Evolutionary conservation across 2,113 vertebrate species (phyloP), one percentile per base, ranked within the genome.

Genomic region (Platanista minor): DNA sequence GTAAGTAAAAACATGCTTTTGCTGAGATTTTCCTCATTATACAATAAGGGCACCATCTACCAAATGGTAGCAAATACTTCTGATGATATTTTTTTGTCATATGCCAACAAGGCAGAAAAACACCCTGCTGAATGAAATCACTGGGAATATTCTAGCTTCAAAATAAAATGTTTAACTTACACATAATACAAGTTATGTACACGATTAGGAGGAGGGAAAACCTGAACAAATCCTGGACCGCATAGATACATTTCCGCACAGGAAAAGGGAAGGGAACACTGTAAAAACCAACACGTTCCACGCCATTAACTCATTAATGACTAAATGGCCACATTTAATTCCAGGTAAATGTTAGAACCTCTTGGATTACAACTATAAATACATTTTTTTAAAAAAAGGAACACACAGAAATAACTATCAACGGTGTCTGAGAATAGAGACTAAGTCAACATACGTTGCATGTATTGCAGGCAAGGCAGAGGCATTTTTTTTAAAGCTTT

Each of bases 401-500:
- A 97, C 98, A 98, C 75, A 98, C 98, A 98, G 98, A 98, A 98
- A 98, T 97, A 98, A 98, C 98, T 98, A 98, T 97, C 97, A 97
- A 99, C 98, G 98, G 98, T 97, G 98, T 98, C 98, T 97, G 98
- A 98, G 98, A 98, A 98, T 18, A 98, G 97, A 98, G 98, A 98
- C 98, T 98, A 99, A 99, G 98, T 98, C 98, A 98, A 99, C 98
- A 98, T 99, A 99, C 98, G 98, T 98, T 98, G 99, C 98, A 98
- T 99, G 99, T 99, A 99, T 99, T 99, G 99, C 99, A 99, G 99
- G 99, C 99, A 99, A 99, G 99, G 99, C 99, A 99, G 99, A 99
- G 99, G 99, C 99, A 98, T 99, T 99, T 99, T 99, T 99, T 99
- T 99, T 99, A 99, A 99, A 99, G 99, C 99, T 99, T 99, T 99